Percentiles rank a stretch among this genome's conserved stretches.
phyloP scores from a whole-genome alignment of 2,888 invertebrate genomes.

The Nycteola revayana region DNA sequence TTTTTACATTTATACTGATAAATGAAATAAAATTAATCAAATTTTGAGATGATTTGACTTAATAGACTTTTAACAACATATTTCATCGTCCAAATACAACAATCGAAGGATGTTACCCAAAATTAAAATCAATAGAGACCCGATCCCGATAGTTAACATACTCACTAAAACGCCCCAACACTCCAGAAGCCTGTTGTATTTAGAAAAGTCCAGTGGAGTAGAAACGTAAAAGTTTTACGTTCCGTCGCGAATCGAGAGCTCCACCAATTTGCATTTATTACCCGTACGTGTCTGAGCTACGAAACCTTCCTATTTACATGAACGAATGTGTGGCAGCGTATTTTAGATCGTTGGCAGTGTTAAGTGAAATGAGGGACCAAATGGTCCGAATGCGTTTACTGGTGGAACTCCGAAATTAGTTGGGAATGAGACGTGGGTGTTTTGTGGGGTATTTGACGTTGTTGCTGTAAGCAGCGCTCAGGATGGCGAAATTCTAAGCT shows the following conservation, averaged over 20 bases:
- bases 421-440: constrained; percentile 13
- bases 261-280: constrained; percentile 67
- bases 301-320: constrained; percentile 43
- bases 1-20: too few species aligned
- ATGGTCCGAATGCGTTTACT: constrained; percentile 26
- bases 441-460: too few species aligned
- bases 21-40: too few species aligned
- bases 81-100: too few species aligned
- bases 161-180: too few species aligned
- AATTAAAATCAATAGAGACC: too few species aligned
- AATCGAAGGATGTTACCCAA: too few species aligned
- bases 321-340: constrained; percentile 38
- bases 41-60: too few species aligned
- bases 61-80: too few species aligned
- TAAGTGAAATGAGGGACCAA: constrained; percentile 30
- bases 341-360: constrained; percentile 23
- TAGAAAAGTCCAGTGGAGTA: constrained; percentile 17
- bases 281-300: constrained; percentile 40
- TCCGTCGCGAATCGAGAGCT: constrained; percentile 43
- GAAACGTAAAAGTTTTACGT: constrained; percentile 39
- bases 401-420: constrained; percentile 21
- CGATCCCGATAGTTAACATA: too few species aligned
- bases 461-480: too few species aligned
- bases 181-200: constrained; percentile 14
- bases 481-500: too few species aligned